A percentile compares a stretch with the other conserved stretches of the same genome.
phyloP scores from a whole-genome alignment of 2,113 vertebrate species.

The Sylvilagus bachmani region DNA sequence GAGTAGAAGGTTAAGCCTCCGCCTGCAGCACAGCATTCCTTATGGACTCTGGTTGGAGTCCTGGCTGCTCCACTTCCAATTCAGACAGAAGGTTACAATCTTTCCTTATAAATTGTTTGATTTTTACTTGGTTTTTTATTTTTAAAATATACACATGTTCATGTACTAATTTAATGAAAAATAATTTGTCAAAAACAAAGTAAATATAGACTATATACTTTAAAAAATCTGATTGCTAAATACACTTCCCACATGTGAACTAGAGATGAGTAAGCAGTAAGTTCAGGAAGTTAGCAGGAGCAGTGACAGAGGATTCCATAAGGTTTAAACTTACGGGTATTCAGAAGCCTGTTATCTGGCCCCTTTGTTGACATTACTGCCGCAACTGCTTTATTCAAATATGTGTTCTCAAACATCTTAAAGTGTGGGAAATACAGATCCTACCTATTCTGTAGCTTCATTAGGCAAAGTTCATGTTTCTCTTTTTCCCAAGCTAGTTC shows the following conservation, averaged over 20 bases:
- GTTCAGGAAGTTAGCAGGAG: not conserved
- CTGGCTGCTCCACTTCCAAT: no score
- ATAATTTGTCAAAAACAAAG: constrained; percentile 20
- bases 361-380: not conserved
- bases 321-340: not conserved
- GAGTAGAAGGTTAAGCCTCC: no score
- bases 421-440: not conserved
- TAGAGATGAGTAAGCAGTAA: not conserved
- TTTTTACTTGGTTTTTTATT: constrained; percentile 14
- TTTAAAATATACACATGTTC: not conserved
- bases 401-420: not conserved
- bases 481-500: constrained; percentile 94
- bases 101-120: not conserved
- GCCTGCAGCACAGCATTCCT: no score
- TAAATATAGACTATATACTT: not conserved
- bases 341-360: not conserved
- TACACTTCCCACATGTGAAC: constrained; percentile 11
- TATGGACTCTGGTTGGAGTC: no score
- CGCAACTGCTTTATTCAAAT: not conserved
- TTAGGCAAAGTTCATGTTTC: constrained; percentile 88
- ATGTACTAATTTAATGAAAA: constrained; percentile 39
- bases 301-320: not conserved
- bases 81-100: not conserved
- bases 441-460: constrained; percentile 92
- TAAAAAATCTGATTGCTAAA: not conserved